Base-by-base conservation (phyloP, 2,797 vertebrate species). In the Odontamblyopus rebecca region DNA sequence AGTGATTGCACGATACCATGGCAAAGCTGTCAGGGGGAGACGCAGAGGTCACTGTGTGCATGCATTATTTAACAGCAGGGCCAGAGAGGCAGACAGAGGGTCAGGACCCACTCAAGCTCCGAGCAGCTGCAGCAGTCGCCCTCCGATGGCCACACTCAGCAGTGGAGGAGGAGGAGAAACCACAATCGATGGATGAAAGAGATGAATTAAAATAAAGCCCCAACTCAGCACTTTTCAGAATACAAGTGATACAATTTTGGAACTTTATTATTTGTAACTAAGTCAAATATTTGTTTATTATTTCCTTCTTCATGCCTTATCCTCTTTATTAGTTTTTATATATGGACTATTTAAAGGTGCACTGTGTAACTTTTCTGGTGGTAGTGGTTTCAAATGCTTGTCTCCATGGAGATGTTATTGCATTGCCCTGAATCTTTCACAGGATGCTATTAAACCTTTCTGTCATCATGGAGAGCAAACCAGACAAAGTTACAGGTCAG, bases 41-140 rank as follows among this genome's bases (percentile, higher is more conserved):
- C 79, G 29, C 15, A 15, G 57, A 82, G 85, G 86, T 89, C 83
- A 73, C 60, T 6, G 69, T 75, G 70, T 73, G 76, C 81, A 86
- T 89, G 86, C 80, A 90, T 90, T 87, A 89, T 90, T 89, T 68
- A 89, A 78, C 75, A 77, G 69, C n/a, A 48, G 53, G 70, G 69
- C 63, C 56, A 71, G 51, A 60, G 62, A 70, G 70, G 77, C 19
- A 67, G 84, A 82, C 66, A 81, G 67, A 60, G 71, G 85, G 85
- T 84, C 78, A 79, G 66, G 76, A 85, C 78, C 76, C 53, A 50
- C 60, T 51, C 63, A 70, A 80, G 72, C 73, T 63, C 1, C 6
- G 61, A 56, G 59, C 32, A 5, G 44, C 4, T 29, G 67, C 61
- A 66, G 23, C 67, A 71, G 48, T 82, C 69, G 68, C 79, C 70